phyloP scores from a whole-genome alignment of 2,888 invertebrate genomes.

The Amiota minor region DNA sequence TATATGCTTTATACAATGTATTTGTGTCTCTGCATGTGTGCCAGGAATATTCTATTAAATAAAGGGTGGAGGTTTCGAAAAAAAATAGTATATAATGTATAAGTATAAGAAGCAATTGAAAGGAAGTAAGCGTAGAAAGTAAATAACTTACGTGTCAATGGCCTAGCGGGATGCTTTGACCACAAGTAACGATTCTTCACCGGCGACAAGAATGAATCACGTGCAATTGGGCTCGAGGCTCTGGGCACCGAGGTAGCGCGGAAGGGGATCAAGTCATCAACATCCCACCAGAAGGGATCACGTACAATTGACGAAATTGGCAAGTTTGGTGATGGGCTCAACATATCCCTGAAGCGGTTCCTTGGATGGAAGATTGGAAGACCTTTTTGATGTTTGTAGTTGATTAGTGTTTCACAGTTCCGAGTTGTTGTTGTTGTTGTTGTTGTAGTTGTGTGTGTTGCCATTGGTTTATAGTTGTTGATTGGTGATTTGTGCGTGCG shows the following conservation, averaged over 20 bases:
- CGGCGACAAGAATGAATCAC: slow-evolving; percentile 92
- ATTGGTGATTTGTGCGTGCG: background rate
- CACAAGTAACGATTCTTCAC: slow-evolving; percentile 93
- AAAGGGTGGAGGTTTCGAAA: background rate
- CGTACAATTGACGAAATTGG: slow-evolving; percentile 87
- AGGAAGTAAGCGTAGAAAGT: background rate
- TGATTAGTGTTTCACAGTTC: slow-evolving; percentile 46
- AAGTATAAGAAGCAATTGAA: background rate
- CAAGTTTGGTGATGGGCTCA: slow-evolving; percentile 85
- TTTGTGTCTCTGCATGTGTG: slow-evolving; percentile 4
- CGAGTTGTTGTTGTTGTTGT: slow-evolving; percentile 44
- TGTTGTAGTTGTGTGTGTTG: slow-evolving; percentile 43
- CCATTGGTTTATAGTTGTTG: background rate
- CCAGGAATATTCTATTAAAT: slow-evolving; percentile 10
- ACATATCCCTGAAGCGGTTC: slow-evolving; percentile 78
- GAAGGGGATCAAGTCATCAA: slow-evolving; percentile 86
- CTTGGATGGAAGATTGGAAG: slow-evolving; percentile 82
- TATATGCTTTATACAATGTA: background rate
- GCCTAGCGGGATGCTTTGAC: slow-evolving; percentile 92
- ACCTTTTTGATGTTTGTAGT: slow-evolving; percentile 73
- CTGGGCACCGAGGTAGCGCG: slow-evolving; percentile 76
- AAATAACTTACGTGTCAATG: slow-evolving; percentile 83
- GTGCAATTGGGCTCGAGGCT: slow-evolving; percentile 81
- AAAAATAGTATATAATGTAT: background rate
- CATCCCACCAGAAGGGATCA: slow-evolving; percentile 93